Evolutionary conservation across 1,140 invertebrate genomes (phyloP).

Genomic region (Cryptotermes secundus): DNA sequence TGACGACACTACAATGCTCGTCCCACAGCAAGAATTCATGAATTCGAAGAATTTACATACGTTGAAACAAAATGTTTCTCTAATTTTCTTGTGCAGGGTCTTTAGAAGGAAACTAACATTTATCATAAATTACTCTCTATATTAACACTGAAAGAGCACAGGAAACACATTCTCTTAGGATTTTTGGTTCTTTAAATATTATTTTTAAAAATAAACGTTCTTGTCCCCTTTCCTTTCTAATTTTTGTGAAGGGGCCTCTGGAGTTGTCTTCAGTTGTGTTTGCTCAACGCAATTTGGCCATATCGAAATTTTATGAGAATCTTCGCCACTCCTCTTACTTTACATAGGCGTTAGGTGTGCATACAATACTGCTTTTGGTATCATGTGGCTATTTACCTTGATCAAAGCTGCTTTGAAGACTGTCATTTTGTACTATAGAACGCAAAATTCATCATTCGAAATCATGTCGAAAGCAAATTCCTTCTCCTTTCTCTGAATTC

Average conservation of each 20-base stretch:
- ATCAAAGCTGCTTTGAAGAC: background rate
- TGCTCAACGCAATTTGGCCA: background rate
- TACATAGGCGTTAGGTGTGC: background rate
- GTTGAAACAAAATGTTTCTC: background rate
- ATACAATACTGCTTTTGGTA: background rate
- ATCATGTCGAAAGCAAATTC: background rate
- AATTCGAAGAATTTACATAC: background rate
- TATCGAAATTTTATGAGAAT: background rate
- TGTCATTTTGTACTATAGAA: background rate
- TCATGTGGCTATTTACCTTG: background rate
- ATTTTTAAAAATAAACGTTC: constrained; percentile 4
- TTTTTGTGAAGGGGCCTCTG: background rate
- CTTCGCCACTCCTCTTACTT: background rate
- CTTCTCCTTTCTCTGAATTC: too few species aligned
- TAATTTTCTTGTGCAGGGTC: background rate
- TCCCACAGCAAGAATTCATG: background rate
- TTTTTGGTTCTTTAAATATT: background rate
- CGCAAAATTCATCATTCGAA: background rate
- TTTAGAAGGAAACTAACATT: background rate
- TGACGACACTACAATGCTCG: background rate
- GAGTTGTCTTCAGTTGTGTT: background rate
- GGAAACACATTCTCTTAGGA: background rate
- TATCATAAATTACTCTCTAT: background rate
- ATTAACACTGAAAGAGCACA: background rate
- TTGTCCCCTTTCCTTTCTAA: background rate